Conservation (phyloP, 2,888 invertebrate genomes). For the Xiphydria camelus region DNA sequence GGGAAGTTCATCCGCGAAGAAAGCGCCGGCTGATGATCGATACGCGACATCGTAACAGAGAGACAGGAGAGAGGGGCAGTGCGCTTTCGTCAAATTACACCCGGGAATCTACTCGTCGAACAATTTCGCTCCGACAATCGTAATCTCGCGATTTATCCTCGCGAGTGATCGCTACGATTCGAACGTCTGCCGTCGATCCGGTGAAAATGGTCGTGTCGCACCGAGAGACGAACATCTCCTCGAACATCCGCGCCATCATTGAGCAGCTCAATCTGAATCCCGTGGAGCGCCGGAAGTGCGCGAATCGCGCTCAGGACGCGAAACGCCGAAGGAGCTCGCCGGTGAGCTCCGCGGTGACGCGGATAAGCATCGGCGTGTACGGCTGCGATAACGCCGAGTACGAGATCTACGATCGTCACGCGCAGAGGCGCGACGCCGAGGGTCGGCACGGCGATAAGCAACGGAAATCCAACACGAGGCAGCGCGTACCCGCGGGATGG, state of each 20-base stretch:
- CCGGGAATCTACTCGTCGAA: no score
- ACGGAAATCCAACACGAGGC: conserved; percentile 22
- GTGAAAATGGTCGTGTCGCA: conserved; percentile 53
- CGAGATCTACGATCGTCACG: conserved; percentile 24
- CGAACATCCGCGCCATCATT: conserved; percentile 55
- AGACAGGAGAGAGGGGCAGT: no score
- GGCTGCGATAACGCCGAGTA: conserved; percentile 43
- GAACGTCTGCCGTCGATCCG: no score
- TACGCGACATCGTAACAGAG: no score
- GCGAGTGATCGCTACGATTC: no score
- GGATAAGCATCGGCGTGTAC: conserved; percentile 53
- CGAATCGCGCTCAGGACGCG: background rate
- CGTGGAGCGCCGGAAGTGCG: conserved; percentile 40
- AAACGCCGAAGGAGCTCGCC: conserved; percentile 12
- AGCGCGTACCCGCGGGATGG: conserved; percentile 33
- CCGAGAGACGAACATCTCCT: conserved; percentile 48
- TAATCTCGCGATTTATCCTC: no score
- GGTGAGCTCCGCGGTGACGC: conserved; percentile 28
- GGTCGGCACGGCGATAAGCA: conserved; percentile 16
- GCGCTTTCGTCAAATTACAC: no score
- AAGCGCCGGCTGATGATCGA: no score
- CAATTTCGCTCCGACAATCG: no score
- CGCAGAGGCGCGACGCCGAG: conserved; percentile 17
- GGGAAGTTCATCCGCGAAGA: no score
- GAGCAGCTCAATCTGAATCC: conserved; percentile 53